phyloP scores from a whole-genome alignment of 2,888 invertebrate species.

The Leuctra nigra region DNA sequence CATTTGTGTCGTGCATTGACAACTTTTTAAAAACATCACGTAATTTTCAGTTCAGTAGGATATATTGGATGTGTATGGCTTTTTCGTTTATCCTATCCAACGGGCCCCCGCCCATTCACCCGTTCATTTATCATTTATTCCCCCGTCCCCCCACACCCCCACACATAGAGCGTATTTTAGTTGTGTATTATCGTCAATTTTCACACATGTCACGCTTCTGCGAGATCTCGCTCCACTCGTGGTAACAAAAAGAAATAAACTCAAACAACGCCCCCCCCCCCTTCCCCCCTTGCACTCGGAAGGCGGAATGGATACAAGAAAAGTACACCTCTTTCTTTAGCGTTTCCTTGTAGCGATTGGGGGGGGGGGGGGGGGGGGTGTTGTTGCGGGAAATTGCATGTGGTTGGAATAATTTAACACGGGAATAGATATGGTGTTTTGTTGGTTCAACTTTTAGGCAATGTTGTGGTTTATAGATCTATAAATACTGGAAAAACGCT shows the following conservation, averaged over 20 bases:
- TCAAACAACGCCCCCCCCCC: not conserved
- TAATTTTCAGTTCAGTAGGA: not conserved
- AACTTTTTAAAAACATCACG: too few relatives aligned
- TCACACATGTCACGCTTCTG: conserved; percentile 1
- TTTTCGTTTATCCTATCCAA: conserved; percentile 2
- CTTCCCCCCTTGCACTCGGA: not conserved
- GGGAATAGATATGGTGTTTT: too few relatives aligned
- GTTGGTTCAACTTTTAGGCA: too few relatives aligned
- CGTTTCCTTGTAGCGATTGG: too few relatives aligned
- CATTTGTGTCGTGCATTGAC: too few relatives aligned
- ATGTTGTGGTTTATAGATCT: too few relatives aligned
- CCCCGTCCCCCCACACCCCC: not conserved
- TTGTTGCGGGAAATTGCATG: too few relatives aligned
- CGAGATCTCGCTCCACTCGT: not conserved
- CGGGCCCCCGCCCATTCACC: not conserved
- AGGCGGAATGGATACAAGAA: not conserved
- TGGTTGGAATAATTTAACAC: too few relatives aligned
- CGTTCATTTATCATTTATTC: conserved; percentile 6
- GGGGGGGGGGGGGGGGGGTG: too few relatives aligned
- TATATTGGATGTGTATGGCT: not conserved
- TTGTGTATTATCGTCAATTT: not conserved
- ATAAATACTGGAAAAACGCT: too few relatives aligned
- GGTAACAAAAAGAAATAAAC: not conserved
- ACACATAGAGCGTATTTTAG: not conserved
- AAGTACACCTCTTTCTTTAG: too few relatives aligned